Evolutionary conservation across 23 tunicate species (phyloP).

Genomic region (Trididemnum clinides): DNA sequence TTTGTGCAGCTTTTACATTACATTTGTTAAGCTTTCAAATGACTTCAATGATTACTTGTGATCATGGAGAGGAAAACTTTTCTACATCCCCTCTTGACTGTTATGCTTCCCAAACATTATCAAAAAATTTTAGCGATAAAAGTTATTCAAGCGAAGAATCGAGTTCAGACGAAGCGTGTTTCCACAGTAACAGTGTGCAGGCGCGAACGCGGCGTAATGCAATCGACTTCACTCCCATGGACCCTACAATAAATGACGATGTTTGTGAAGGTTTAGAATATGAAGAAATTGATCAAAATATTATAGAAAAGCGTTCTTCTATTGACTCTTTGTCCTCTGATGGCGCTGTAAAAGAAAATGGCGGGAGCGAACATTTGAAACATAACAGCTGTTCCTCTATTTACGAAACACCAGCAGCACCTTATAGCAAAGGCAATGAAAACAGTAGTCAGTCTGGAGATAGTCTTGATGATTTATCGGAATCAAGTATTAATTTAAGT

Average conservation of each 20-base stretch:
- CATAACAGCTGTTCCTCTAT: neutral
- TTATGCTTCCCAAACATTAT: neutral
- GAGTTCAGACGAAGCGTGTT: neutral
- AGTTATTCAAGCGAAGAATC: conserved; percentile 27
- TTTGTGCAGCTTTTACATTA: too few species aligned
- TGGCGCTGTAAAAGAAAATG: neutral
- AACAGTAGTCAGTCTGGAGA: neutral
- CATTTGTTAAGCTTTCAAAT: too few species aligned
- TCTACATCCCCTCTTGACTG: too few species aligned
- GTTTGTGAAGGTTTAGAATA: neutral
- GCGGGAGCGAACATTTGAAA: neutral
- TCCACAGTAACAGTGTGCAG: neutral
- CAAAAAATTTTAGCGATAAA: neutral
- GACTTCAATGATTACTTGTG: too few species aligned
- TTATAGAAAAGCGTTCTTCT: neutral
- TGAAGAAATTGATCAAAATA: neutral
- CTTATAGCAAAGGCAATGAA: neutral
- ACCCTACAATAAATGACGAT: neutral
- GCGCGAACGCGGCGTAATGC: conserved; percentile 41
- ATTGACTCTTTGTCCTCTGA: neutral
- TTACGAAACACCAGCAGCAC: neutral
- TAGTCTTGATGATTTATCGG: neutral
- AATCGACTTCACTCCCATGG: conserved; percentile 48
- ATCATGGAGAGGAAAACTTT: too few species aligned
- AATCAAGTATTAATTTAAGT: neutral